Conservation (phyloP, 2,797 vertebrate species). For the Phrynocephalus vlangalii region DNA sequence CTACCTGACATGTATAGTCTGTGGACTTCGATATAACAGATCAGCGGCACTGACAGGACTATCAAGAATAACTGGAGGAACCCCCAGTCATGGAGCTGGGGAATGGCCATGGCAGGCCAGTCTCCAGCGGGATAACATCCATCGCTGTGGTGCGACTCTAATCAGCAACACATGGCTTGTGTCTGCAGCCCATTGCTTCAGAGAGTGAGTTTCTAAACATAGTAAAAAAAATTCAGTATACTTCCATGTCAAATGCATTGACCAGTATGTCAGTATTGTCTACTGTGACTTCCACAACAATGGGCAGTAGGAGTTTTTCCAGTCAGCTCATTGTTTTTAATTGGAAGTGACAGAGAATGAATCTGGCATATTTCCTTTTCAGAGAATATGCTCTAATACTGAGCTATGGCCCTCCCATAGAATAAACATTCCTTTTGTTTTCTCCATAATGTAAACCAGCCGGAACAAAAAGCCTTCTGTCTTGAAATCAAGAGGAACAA, state of each 20-base stretch:
- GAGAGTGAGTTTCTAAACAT: constrained; percentile 78
- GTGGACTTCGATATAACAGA: constrained; percentile 71
- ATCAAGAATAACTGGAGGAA: constrained; percentile 85
- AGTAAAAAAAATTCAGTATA: not conserved
- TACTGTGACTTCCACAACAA: not conserved
- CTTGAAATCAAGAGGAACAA: not conserved
- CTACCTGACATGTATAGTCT: constrained; percentile 66
- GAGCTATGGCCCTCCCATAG: not conserved
- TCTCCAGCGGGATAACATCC: constrained; percentile 81
- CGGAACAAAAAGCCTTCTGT: too few relatives aligned
- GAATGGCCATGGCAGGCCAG: constrained; percentile 96
- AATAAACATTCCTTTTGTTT: not conserved
- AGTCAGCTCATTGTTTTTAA: not conserved
- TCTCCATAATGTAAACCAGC: not conserved
- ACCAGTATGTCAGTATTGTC: too few relatives aligned
- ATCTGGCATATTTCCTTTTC: not conserved
- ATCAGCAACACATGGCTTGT: constrained; percentile 89
- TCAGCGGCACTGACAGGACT: constrained; percentile 40
- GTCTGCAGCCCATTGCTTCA: constrained; percentile 92
- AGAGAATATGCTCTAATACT: not conserved
- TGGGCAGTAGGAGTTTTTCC: not conserved
- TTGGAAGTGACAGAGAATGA: not conserved
- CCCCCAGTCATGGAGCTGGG: constrained; percentile 78
- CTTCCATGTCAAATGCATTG: too few relatives aligned
- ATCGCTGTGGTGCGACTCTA: constrained; percentile 90